These are phyloP conservation scores for Octonoba sinensis DNA, from an alignment of 2,888 invertebrate genomes.

Conservation along the genomic window DNA sequence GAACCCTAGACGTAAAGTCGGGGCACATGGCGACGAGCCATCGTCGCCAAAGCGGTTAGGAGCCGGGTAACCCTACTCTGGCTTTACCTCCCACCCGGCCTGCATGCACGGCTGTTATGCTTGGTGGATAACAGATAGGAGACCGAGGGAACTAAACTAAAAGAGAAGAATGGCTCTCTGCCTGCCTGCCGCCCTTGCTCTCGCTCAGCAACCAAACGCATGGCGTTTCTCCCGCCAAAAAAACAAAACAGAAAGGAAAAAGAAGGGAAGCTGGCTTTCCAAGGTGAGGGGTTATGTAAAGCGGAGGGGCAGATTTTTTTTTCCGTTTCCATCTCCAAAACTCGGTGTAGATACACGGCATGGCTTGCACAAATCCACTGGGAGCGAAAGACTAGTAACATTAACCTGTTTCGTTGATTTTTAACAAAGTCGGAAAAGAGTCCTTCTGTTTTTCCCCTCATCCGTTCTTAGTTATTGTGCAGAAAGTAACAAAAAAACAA, in stretches of 20 bases:
- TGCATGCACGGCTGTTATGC: slow-evolving; percentile 53
- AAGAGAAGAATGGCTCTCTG: slow-evolving; percentile 41
- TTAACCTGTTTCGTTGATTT: slow-evolving; percentile 60
- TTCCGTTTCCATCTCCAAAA: slow-evolving; percentile 12
- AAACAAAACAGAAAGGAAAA: slow-evolving; percentile 28
- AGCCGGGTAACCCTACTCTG: slow-evolving; percentile 41
- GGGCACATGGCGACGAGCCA: slow-evolving; percentile 20
- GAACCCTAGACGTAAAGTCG: slow-evolving; percentile 7
- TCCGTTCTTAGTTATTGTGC: slow-evolving; percentile 19
- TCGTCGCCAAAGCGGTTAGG: background rate
- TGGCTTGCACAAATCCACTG: slow-evolving; percentile 47
- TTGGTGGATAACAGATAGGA: slow-evolving; percentile 61
- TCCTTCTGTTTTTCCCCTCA: slow-evolving; percentile 2
- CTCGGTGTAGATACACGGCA: no score
- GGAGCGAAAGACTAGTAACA: slow-evolving; percentile 46
- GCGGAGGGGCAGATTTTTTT: slow-evolving; percentile 47
- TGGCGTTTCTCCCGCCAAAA: slow-evolving; percentile 30
- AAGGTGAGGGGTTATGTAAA: slow-evolving; percentile 62
- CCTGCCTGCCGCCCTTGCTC: slow-evolving; percentile 20
- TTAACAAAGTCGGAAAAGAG: slow-evolving; percentile 49
- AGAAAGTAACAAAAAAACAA: background rate
- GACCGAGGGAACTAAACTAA: slow-evolving; percentile 45
- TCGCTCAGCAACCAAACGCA: slow-evolving; percentile 24
- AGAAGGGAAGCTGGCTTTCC: slow-evolving; percentile 31
- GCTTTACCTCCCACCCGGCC: slow-evolving; percentile 43